Percentiles rank a stretch among this genome's conserved stretches.
These are phyloP conservation scores for Paraplagusia blochii DNA, from an alignment of 2,113 vertebrate species.

Conservation along the genomic window DNA sequence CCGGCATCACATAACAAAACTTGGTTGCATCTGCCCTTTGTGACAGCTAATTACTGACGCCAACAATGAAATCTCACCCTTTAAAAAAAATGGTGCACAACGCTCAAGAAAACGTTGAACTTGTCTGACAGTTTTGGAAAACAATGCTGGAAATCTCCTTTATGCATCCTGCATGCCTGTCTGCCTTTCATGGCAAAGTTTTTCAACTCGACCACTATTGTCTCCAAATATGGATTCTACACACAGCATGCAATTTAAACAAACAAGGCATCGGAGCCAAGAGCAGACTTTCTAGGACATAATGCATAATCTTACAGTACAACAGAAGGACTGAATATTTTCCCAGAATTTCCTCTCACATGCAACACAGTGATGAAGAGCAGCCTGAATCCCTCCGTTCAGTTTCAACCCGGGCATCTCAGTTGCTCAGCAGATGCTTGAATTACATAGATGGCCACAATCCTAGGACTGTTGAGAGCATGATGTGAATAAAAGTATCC, in stretches of 20 bases:
- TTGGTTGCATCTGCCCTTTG: conserved; percentile 53
- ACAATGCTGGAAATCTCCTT: conserved; percentile 9
- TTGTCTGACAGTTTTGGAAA: conserved; percentile 18
- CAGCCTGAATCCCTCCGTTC: conserved; percentile 35
- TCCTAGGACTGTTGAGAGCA: conserved; percentile 46
- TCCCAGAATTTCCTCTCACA: conserved; percentile 31
- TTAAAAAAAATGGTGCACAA: conserved; percentile 2
- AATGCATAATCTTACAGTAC: conserved; percentile 15
- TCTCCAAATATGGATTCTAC: conserved; percentile 40
- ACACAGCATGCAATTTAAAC: conserved; percentile 6
- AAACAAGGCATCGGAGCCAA: conserved; percentile 8
- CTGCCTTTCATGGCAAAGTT: conserved; percentile 21
- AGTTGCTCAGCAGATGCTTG: conserved; percentile 56
- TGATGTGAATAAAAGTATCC: conserved; percentile 23
- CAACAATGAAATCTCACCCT: conserved; percentile 27
- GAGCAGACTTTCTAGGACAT: conserved; percentile 21
- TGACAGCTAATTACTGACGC: conserved; percentile 39
- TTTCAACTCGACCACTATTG: conserved; percentile 30
- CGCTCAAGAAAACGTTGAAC: conserved; percentile 7
- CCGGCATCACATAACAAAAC: conserved; percentile 33
- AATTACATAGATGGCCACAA: conserved; percentile 45
- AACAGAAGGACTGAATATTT: conserved; percentile 12
- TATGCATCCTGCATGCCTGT: neutral
- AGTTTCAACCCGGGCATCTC: conserved; percentile 45
- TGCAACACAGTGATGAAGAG: conserved; percentile 24